Conservation (phyloP, 1,140 invertebrate genomes). For the Bilobella aurantiaca region DNA sequence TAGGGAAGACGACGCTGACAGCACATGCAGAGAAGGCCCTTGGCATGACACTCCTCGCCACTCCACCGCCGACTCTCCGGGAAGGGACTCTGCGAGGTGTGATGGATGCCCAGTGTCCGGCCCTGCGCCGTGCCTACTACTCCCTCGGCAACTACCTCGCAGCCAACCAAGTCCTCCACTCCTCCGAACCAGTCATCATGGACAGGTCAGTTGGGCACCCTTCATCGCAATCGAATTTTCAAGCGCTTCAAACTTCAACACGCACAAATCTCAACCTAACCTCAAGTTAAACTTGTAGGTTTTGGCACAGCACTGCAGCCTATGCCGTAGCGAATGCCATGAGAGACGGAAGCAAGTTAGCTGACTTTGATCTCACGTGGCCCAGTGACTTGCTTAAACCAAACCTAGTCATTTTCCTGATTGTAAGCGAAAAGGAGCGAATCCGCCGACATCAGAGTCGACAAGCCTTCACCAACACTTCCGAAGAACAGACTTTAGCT, state of each 20-base stretch:
- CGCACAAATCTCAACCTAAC: too few species aligned
- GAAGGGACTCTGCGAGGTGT: conserved; percentile 13
- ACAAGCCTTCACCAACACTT: conserved; percentile 27
- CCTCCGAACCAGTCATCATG: conserved; percentile 23
- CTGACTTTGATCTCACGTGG: conserved; percentile 23
- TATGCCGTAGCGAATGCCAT: conserved; percentile 23
- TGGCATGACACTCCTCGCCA: conserved; percentile 14
- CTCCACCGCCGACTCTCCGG: conserved; percentile 9
- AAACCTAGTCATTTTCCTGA: conserved; percentile 28
- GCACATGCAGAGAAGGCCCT: conserved; percentile 1
- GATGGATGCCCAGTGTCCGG: conserved; percentile 23
- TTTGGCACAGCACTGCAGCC: conserved; percentile 31
- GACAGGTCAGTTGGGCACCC: conserved; percentile 31
- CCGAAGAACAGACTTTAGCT: conserved; percentile 28
- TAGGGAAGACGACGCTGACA: conserved; percentile 30
- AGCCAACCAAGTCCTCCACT: conserved; percentile 12
- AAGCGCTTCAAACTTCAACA: too few species aligned
- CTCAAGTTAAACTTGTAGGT: too few species aligned
- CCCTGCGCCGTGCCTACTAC: conserved; percentile 24
- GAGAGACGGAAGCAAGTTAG: neutral
- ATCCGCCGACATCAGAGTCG: conserved; percentile 19
- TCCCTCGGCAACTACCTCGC: conserved; percentile 33
- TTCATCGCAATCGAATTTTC: too few species aligned
- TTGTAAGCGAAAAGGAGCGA: conserved; percentile 26
- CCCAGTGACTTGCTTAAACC: conserved; percentile 29